Evolutionary conservation across 1,140 invertebrate genomes (phyloP), one percentile per base, ranked within the genome.

Genomic region (Prorops nasuta): DNA sequence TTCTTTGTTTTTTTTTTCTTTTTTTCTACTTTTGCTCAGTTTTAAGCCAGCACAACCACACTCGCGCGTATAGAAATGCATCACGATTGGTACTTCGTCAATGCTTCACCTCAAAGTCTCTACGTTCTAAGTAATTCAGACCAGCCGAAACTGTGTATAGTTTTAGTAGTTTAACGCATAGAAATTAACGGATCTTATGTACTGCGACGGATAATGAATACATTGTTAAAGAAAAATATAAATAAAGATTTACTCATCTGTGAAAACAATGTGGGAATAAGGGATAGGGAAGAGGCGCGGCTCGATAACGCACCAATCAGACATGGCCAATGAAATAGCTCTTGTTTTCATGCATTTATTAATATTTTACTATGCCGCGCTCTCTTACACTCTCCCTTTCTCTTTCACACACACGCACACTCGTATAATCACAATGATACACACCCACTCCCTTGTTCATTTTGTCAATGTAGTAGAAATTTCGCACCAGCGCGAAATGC

Each of bases 51-150:
- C n/a, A n/a, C n/a, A n/a, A n/a, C n/a, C n/a, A 34, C 44, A 51
- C 42, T 58, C 39, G 44, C 57, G 51, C 42, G 31, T 61, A 41
- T 36, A n/a, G n/a, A n/a, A n/a, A n/a, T n/a, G n/a, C 4, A 63
- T 60, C 56, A 58, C 66, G 54, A 66, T 64, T 66, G 62, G 51
- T 61, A 62, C n/a, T 64, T 69, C 24, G 58, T 55, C 49, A 57
- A 44, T 47, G 55, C 60, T 60, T 71, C 58, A 58, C 66, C 59
- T 63, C 66, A 58, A 67, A 66, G n/a, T n/a, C n/a, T 61, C 60
- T 74, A 72, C 66, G 60, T 64, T 61, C 67, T 74, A 73, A 66
- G 63, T 66, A 69, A 73, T 74, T 74, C 72, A 74, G 72, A 73
- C 71, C 72, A 74, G 72, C 72, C 72, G 72, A 74, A 74, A 73